These are phyloP conservation scores for Gnathonemus echidnorhynchus DNA, from an alignment of 2,113 vertebrate genomes.

Conservation along the genomic window DNA sequence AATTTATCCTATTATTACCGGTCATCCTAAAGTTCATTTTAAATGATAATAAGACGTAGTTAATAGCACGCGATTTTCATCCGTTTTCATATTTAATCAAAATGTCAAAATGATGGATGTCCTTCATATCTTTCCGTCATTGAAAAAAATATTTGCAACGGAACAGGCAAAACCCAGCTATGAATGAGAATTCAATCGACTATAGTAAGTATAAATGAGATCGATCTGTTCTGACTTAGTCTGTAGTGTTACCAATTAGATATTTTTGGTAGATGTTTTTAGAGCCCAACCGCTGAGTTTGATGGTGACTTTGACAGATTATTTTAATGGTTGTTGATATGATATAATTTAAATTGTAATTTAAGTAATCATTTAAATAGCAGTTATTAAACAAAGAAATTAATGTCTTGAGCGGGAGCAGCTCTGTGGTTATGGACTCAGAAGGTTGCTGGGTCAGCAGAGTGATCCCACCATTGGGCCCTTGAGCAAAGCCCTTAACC, in stretches of 20 bases:
- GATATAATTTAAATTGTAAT: not conserved
- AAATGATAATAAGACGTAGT: not conserved
- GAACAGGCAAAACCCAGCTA: not conserved
- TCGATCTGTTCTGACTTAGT: not conserved
- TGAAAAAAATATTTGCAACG: not conserved
- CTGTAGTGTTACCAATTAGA: not conserved
- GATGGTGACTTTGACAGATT: not conserved
- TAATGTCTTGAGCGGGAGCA: not conserved
- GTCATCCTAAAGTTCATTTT: not conserved
- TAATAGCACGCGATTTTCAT: not conserved
- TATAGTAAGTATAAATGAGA: not conserved
- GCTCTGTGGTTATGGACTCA: not conserved
- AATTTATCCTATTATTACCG: not conserved
- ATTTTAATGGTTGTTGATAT: not conserved
- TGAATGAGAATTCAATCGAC: not conserved
- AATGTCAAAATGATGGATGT: not conserved
- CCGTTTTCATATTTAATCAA: not conserved
- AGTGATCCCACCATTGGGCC: not conserved
- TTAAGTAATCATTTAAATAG: not conserved
- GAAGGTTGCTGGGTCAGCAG: not conserved
- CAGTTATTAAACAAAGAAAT: not conserved
- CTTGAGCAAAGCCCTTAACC: too few species aligned
- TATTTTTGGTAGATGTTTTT: not conserved
- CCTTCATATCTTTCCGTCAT: not conserved
- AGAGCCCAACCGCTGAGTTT: not conserved